Percentiles rank a stretch among this genome's conserved stretches.
Evolutionary conservation across 2,888 invertebrate genomes (phyloP).

Genomic region (Hyles lineata): DNA sequence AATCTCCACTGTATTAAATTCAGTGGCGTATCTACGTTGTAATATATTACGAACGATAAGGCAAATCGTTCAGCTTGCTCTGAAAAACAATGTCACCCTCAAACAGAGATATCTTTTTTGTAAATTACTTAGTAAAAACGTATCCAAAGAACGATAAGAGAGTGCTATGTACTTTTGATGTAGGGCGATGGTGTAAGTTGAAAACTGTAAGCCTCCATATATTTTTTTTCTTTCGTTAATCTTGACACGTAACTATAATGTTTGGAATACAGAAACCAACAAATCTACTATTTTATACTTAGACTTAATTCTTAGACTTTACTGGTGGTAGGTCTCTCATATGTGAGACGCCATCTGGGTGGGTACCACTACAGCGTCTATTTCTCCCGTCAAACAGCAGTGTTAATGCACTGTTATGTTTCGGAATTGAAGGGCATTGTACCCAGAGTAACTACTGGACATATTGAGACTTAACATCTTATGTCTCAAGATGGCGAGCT

Average conservation of each 20-base stretch:
- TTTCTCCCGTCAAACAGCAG: no score
- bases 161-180: slow-evolving; percentile 64
- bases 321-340: no score
- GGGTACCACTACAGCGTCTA: no score
- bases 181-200: slow-evolving; percentile 52
- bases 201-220: slow-evolving; percentile 9
- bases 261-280: no score
- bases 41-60: background rate
- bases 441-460: no score
- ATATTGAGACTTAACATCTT: no score
- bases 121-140: slow-evolving; percentile 79
- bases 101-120: slow-evolving; percentile 67
- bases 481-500: no score
- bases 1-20: background rate
- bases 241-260: background rate
- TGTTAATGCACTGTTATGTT: no score
- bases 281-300: no score
- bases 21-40: background rate
- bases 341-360: no score
- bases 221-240: background rate
- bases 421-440: no score
- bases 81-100: slow-evolving; percentile 72
- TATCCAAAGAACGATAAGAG: slow-evolving; percentile 79
- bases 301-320: no score
- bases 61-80: slow-evolving; percentile 66